phyloP scores from a whole-genome alignment of 2,888 invertebrate genomes.

The Amphimallon solstitiale region DNA sequence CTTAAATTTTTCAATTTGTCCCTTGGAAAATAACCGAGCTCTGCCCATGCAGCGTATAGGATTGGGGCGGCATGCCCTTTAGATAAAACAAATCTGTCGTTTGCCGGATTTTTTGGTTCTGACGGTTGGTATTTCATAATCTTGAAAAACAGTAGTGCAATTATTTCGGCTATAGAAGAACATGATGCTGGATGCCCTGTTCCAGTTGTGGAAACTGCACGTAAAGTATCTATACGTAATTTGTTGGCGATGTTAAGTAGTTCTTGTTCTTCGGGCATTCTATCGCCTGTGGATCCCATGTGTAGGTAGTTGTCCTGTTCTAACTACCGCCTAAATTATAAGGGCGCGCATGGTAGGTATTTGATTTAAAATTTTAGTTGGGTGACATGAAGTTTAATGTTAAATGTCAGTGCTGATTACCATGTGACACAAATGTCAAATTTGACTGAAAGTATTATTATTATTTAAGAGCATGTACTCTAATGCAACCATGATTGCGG shows the following conservation, averaged over 20 bases:
- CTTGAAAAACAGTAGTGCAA: slow-evolving; percentile 34
- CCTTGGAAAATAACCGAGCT: slow-evolving; percentile 86
- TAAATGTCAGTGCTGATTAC: no score
- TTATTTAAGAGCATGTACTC: no score
- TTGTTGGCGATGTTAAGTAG: slow-evolving; percentile 33
- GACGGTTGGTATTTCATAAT: slow-evolving; percentile 23
- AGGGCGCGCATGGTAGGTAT: no score
- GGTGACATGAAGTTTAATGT: no score
- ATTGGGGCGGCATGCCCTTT: slow-evolving; percentile 98
- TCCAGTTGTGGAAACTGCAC: slow-evolving; percentile 10
- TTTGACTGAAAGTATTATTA: no score
- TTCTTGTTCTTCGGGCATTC: slow-evolving; percentile 12
- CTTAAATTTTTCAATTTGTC: slow-evolving; percentile 83
- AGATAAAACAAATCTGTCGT: slow-evolving; percentile 71
- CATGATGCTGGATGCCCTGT: slow-evolving; percentile 35
- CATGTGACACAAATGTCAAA: no score
- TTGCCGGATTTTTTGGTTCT: slow-evolving; percentile 28
- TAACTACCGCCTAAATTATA: no score
- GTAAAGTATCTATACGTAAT: slow-evolving; percentile 25
- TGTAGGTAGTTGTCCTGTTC: not conserved
- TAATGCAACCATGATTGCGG: no score
- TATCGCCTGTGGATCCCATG: not conserved
- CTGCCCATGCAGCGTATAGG: slow-evolving; percentile 96
- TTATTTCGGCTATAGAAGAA: slow-evolving; percentile 37
- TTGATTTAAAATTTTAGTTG: no score